These are phyloP conservation scores for Brienomyrus brachyistius DNA, from an alignment of 2,113 vertebrate genomes.

Conservation along the genomic window DNA sequence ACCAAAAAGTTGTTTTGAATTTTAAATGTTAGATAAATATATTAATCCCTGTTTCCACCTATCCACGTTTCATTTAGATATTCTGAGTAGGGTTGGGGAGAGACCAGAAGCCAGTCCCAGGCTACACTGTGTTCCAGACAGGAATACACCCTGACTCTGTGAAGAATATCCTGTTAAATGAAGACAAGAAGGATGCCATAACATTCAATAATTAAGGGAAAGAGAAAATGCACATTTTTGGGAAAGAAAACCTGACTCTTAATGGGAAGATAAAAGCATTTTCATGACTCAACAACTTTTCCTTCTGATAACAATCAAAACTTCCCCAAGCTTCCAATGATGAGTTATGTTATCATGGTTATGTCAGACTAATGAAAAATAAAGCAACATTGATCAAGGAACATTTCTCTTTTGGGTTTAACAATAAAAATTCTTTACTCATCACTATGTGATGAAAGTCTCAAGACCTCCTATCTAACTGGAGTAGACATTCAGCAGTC, in stretches of 20 bases:
- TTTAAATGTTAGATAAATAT: too few species aligned
- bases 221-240: neutral
- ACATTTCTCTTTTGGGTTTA: neutral
- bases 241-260: neutral
- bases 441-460: neutral
- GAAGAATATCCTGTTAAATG: neutral
- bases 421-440: neutral
- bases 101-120: too few species aligned
- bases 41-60: too few species aligned
- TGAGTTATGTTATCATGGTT: neutral
- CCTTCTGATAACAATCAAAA: neutral
- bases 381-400: neutral
- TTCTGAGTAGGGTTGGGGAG: too few species aligned
- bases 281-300: neutral
- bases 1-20: too few species aligned
- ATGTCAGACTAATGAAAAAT: neutral
- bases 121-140: neutral
- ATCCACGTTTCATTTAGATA: too few species aligned
- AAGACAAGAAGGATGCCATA: neutral
- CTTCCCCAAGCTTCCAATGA: neutral
- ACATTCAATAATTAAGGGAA: neutral
- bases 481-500: neutral
- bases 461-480: neutral
- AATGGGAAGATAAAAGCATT: neutral
- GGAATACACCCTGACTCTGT: neutral